Conservation (phyloP, 2,888 invertebrate genomes). For the Mongoloraphidia duomilia region DNA sequence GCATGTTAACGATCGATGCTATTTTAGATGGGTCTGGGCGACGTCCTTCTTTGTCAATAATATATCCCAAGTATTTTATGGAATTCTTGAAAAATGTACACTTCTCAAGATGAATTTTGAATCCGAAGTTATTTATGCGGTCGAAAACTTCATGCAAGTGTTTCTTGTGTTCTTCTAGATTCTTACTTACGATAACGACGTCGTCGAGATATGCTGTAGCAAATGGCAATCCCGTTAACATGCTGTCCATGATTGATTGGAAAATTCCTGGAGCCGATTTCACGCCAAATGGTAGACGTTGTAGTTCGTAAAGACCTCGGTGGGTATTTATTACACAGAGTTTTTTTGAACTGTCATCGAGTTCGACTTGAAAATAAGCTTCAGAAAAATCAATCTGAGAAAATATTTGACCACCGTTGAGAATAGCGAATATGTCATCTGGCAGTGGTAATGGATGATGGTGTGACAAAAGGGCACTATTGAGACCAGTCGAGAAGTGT, state of each 20-base stretch:
- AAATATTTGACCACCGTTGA: slow-evolving; percentile 14
- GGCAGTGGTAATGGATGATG: slow-evolving; percentile 15
- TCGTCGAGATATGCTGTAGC: slow-evolving; percentile 15
- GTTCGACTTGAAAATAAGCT: slow-evolving; percentile 10
- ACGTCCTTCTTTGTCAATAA: slow-evolving; percentile 14
- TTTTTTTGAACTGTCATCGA: slow-evolving; percentile 7
- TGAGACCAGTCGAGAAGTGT: slow-evolving; percentile 16
- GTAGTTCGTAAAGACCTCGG: slow-evolving; percentile 21
- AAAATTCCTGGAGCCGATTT: slow-evolving; percentile 25
- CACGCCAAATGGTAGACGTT: slow-evolving; percentile 24
- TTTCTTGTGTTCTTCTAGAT: slow-evolving; percentile 12
- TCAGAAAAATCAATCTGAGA: slow-evolving; percentile 9
- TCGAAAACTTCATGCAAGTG: slow-evolving; percentile 14
- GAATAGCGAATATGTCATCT: slow-evolving; percentile 13
- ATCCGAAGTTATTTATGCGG: slow-evolving; percentile 13
- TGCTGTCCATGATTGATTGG: slow-evolving; percentile 19
- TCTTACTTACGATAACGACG: slow-evolving; percentile 16
- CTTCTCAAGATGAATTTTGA: slow-evolving; percentile 17
- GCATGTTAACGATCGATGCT: slow-evolving; percentile 5
- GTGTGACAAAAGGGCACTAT: slow-evolving; percentile 14
- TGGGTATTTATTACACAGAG: slow-evolving; percentile 15
- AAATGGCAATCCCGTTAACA: slow-evolving; percentile 12
- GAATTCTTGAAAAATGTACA: slow-evolving; percentile 19
- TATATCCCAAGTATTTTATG: slow-evolving; percentile 18
- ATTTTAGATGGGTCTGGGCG: slow-evolving; percentile 7